Base-by-base conservation (phyloP, 2,888 invertebrate species). In the Cistogaster globosa region DNA sequence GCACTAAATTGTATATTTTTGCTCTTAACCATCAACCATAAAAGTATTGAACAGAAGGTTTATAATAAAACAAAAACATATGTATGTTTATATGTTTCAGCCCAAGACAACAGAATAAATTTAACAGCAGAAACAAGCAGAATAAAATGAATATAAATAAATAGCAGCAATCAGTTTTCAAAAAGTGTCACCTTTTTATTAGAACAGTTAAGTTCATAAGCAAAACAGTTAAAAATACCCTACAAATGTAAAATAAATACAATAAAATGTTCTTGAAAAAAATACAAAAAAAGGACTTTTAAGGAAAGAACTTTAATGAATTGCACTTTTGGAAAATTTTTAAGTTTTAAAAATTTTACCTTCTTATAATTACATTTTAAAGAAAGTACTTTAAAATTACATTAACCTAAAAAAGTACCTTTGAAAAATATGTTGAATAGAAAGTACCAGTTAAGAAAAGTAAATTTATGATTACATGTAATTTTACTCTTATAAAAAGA, bases 111-210 rank as follows among this genome's bases (percentile, higher is more conserved):
- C 60, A 45, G 53, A 74, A 62, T 68, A 45, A 60, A 60, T 72
- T 72, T 45, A 20, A 53, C 18, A 68, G 53, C 20, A 57, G 57
- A 16, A 26, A 48, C 26, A 36, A 38, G 0, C 57, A 11, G 20
- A 60, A 53, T 26, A 32, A 51, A 53, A 60, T 26, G 42, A 72
- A 67, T 16, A 58, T 16, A 68, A 53, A 74, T 75, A 75, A 75
- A 81, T 75, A 68, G 69, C 63, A 71, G 42, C 63, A 57, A 69
- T 51, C 75, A 57, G 36, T 75, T 79, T 51, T 36, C 9, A 75
- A 76, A 82, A 76, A 76, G 38, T 82, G 81, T 76, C 76, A 82
- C 62, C 76, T 76, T 69, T 69, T 48, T n/a, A 63, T 67, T 67
- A 63, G 63, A 65, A 45, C 12, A 32, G 0, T 20, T 45, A 32